Evolutionary conservation across 2,113 vertebrate species (phyloP).

Genomic region (Eublepharis macularius): DNA sequence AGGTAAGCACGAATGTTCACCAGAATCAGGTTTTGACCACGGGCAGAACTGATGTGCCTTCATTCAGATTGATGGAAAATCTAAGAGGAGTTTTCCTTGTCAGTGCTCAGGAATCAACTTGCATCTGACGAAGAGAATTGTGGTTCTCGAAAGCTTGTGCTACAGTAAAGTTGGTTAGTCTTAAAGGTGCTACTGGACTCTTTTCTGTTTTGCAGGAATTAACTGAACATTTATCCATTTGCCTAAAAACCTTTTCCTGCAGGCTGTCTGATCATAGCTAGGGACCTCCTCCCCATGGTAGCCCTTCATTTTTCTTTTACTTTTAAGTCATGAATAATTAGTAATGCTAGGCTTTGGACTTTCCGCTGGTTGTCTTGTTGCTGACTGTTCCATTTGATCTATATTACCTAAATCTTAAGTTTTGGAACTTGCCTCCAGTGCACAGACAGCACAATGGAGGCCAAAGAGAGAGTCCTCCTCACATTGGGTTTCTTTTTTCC

Average conservation of each 20-base stretch:
- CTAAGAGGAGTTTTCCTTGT: background rate
- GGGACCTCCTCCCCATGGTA: background rate
- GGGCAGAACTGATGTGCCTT: background rate
- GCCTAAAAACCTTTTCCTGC: background rate
- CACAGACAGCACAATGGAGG: background rate
- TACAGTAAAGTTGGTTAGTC: too few relatives aligned
- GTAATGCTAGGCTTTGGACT: background rate
- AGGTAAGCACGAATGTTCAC: constrained; percentile 71
- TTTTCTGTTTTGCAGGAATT: too few relatives aligned
- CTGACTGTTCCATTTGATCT: background rate
- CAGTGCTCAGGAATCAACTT: background rate
- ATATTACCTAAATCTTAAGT: background rate
- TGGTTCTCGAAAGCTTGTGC: too few relatives aligned
- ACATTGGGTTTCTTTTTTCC: background rate
- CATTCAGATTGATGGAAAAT: background rate
- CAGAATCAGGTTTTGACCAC: background rate
- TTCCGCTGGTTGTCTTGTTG: background rate
- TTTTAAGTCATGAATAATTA: background rate
- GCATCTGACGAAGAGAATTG: too few relatives aligned
- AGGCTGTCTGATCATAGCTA: background rate
- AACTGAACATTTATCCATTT: too few relatives aligned
- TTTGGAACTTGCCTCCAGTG: background rate
- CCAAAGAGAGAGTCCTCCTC: background rate
- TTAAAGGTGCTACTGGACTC: too few relatives aligned
- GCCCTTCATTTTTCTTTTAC: background rate